Evolutionary conservation across 23 tunicate species (phyloP).

Genomic region (Halocynthia aurantium): DNA sequence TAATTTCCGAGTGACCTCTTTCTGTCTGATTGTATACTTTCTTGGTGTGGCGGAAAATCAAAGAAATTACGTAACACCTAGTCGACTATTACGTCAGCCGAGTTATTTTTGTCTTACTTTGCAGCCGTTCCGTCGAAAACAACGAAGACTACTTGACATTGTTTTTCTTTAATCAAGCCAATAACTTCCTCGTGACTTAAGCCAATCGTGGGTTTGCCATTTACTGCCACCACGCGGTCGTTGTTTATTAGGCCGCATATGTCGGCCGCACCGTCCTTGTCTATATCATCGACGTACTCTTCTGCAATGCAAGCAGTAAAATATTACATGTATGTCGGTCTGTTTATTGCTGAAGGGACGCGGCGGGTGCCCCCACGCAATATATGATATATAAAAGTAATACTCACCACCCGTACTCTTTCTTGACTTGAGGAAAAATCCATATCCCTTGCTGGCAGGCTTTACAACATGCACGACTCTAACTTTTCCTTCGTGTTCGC

Average conservation of each 20-base stretch:
- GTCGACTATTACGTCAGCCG: no score
- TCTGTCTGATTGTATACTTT: background rate
- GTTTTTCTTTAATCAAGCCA: constrained; percentile 40
- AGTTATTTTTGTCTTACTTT: constrained; percentile 36
- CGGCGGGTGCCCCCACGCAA: no score
- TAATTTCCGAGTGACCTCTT: background rate
- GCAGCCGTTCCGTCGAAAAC: constrained; percentile 55
- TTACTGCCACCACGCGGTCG: constrained; percentile 70
- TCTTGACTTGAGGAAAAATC: constrained; percentile 66
- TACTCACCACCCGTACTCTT: constrained; percentile 33
- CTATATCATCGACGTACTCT: constrained; percentile 62
- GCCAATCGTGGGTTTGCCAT: constrained; percentile 34
- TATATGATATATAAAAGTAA: no score
- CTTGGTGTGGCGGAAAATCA: background rate
- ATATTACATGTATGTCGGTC: no score
- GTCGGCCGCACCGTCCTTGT: constrained; percentile 26
- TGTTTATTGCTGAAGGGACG: no score
- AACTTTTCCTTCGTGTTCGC: constrained; percentile 34
- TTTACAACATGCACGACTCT: constrained; percentile 58
- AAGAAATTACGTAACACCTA: no score
- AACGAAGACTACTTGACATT: constrained; percentile 56
- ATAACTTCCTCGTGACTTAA: constrained; percentile 58
- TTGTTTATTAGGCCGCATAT: constrained; percentile 47
- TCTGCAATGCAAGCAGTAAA: constrained; percentile 9
- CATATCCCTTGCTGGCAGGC: constrained; percentile 39